Conservation (phyloP, 2,888 invertebrate genomes). For the Gnatocerus cornutus region DNA sequence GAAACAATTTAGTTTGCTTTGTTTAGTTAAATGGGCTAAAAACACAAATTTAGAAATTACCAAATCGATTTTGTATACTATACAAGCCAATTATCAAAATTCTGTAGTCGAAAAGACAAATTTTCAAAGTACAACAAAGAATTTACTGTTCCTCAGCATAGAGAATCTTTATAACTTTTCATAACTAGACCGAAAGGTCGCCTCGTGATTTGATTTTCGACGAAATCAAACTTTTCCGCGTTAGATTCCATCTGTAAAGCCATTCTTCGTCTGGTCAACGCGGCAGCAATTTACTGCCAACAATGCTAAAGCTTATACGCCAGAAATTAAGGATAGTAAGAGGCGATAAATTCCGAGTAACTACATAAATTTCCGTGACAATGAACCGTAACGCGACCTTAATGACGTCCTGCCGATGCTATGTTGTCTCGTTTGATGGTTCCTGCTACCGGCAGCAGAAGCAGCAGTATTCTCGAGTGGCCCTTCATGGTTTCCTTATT, state of each 20-base stretch:
- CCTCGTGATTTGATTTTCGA: too few species aligned
- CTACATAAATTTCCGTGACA: conserved; percentile 58
- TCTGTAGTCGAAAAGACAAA: too few species aligned
- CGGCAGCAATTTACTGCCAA: conserved; percentile 19
- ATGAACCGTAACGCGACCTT: conserved; percentile 56
- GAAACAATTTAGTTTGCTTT: too few species aligned
- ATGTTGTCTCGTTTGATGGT: conserved; percentile 53
- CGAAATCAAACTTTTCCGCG: too few species aligned
- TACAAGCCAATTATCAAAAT: too few species aligned
- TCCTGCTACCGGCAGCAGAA: conserved; percentile 45
- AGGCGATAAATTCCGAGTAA: conserved; percentile 51
- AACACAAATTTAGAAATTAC: too few species aligned
- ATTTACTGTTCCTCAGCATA: too few species aligned
- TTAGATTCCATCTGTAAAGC: background rate
- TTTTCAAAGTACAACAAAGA: too few species aligned
- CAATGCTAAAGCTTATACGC: conserved; percentile 22
- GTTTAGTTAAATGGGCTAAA: too few species aligned
- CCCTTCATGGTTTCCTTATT: conserved; percentile 26
- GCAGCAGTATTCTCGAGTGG: conserved; percentile 34
- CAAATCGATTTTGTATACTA: too few species aligned
- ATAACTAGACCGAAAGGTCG: too few species aligned
- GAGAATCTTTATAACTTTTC: too few species aligned
- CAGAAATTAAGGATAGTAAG: conserved; percentile 48
- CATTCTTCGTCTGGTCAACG: conserved; percentile 14
- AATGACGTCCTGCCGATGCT: conserved; percentile 57